These are phyloP conservation scores for Lasioglossum lativentre DNA, from an alignment of 2,888 invertebrate genomes.

Conservation along the genomic window DNA sequence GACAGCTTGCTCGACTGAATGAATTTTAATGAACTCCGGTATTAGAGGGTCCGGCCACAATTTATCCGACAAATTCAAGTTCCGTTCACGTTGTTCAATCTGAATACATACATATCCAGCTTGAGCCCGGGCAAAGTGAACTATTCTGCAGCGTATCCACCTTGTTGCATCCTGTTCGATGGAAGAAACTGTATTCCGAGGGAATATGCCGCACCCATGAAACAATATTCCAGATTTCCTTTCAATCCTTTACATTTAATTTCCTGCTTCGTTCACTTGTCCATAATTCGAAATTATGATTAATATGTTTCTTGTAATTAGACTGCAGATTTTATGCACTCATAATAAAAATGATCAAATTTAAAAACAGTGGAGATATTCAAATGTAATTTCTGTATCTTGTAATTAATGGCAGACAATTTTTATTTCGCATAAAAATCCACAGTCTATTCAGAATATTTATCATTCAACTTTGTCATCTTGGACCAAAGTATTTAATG, in stretches of 20 bases:
- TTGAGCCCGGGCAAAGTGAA: conserved; percentile 39
- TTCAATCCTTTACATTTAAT: not conserved
- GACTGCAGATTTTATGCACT: not conserved
- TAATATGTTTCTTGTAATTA: not conserved
- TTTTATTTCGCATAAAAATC: too few relatives aligned
- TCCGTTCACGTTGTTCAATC: conserved; percentile 67
- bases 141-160: conserved; percentile 16
- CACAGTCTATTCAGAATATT: not conserved
- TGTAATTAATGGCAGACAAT: not conserved
- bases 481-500: not conserved
- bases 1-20: conserved; percentile 69
- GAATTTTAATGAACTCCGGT: conserved; percentile 73
- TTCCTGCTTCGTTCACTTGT: not conserved
- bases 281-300: not conserved
- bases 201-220: not conserved
- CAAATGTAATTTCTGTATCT: not conserved
- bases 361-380: too few relatives aligned
- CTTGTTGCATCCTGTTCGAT: conserved; percentile 3
- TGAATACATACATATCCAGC: conserved; percentile 56
- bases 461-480: not conserved
- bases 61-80: conserved; percentile 68
- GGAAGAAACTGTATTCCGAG: not conserved
- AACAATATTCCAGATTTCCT: not conserved
- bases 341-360: not conserved
- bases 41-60: conserved; percentile 65